Base-by-base conservation (phyloP, 1,140 invertebrate species). In the Andrena cerasifolii region DNA sequence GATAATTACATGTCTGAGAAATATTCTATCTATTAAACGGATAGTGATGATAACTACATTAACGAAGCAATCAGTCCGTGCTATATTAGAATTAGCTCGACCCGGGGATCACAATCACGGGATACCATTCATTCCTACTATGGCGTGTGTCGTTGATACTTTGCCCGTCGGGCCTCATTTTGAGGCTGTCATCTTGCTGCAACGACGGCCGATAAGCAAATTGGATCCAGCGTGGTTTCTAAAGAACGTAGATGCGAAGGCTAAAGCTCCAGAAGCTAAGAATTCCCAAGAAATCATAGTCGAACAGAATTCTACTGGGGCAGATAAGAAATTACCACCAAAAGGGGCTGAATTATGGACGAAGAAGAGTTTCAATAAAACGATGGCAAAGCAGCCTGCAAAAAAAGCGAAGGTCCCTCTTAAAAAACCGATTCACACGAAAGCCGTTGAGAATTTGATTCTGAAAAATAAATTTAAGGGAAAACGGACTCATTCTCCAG, bases 51-150 rank as follows among this genome's bases (percentile, higher is more conserved):
- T 92, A 36, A 93, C 92, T 33, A 91, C 90, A 6, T 78, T 93
- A n/a, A 92, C 91, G 0, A 93, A 93, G 78, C 92, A 92, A 71
- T 91, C 92, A 0, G 91, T 92, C 5, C 89, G 91, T 14, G 89
- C 91, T 10, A 91, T 92, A 73, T 79, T 93, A 65, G 91, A 93
- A 73, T 78, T 93, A 24, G 90, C 87, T n/a, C 86, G 91, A 51
- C 91, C 92, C 5, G 84, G 85, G 8, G 86, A 87, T 31, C 40
- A 65, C 6, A 71, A 51, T 31, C 77, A 89, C 10, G 91, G 91
- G 31, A 88, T 89, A 78, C 89, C 91, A 0, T 93, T 93, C 54
- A 91, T 93, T 54, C 91, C 92, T 4, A 81, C 88, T 3, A 79
- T 86, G 65, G 92, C 91, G 5, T 89, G 88, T 33, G 86, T 92